Evolutionary conservation across 1,140 invertebrate species (phyloP).

Genomic region (Dendrolimus kikuchii): DNA sequence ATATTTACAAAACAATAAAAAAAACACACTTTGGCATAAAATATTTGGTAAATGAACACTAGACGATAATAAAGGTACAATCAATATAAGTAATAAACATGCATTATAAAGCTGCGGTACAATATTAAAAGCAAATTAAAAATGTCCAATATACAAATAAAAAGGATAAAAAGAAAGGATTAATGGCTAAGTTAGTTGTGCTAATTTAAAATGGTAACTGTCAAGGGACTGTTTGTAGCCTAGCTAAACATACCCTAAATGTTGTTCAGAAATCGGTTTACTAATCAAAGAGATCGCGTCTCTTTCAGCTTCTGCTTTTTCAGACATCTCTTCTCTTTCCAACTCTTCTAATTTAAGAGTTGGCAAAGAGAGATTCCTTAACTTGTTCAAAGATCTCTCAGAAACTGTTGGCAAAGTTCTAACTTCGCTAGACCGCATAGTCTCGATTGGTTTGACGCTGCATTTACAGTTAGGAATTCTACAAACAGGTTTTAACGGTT

Average conservation of each 20-base stretch:
- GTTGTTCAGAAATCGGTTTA: slow-evolving; percentile 76
- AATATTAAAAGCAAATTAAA: slow-evolving; percentile 11
- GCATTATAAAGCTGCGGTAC: slow-evolving; percentile 2
- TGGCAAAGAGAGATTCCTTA: slow-evolving; percentile 56
- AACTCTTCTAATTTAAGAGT: slow-evolving; percentile 58
- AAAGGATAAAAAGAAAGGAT: slow-evolving; percentile 6
- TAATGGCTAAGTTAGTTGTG: slow-evolving; percentile 14
- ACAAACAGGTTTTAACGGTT: slow-evolving; percentile 45
- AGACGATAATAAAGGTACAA: slow-evolving; percentile 8
- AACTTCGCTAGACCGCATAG: slow-evolving; percentile 39
- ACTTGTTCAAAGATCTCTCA: slow-evolving; percentile 41
- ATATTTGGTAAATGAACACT: slow-evolving; percentile 11
- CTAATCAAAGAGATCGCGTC: slow-evolving; percentile 30
- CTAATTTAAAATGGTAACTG: slow-evolving; percentile 23
- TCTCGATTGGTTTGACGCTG: slow-evolving; percentile 32
- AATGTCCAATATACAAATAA: slow-evolving; percentile 17
- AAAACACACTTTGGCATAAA: slow-evolving; percentile 26
- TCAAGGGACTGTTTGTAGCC: slow-evolving; percentile 7
- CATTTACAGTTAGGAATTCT: slow-evolving; percentile 63
- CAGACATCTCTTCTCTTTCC: slow-evolving; percentile 35
- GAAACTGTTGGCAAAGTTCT: slow-evolving; percentile 44
- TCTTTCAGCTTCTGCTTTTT: slow-evolving; percentile 45
- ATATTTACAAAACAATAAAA: slow-evolving; percentile 37
- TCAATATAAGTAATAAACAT: slow-evolving; percentile 4
- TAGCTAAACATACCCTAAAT: slow-evolving; percentile 78